A percentile compares a stretch with the other conserved stretches of the same genome.
Conservation (phyloP, 2,797 vertebrate species). For the Pipistrellus kuhlii region DNA sequence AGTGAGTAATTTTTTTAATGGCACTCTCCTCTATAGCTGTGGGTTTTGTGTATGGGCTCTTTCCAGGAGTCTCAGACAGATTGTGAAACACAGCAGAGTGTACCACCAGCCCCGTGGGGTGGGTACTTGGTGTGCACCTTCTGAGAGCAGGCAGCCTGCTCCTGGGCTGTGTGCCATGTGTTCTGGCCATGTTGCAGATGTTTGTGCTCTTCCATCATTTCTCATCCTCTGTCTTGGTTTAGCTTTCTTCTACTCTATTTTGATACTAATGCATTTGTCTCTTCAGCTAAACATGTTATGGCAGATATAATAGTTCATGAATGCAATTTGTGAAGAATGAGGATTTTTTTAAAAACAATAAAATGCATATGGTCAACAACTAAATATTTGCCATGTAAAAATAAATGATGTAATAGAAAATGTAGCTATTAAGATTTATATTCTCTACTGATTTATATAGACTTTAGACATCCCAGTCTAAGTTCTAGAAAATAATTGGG, state of each 20-base stretch:
- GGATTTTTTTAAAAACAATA: constrained; percentile 1
- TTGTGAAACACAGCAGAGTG: neutral
- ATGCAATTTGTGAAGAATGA: constrained; percentile 19
- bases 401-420: constrained; percentile 16
- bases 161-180: neutral
- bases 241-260: neutral
- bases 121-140: neutral
- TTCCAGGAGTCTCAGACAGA: neutral
- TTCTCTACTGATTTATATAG: constrained; percentile 39
- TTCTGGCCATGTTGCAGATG: neutral
- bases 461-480: constrained; percentile 25
- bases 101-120: neutral
- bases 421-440: constrained; percentile 22
- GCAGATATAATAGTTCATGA: constrained; percentile 28
- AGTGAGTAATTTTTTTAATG: neutral
- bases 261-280: neutral
- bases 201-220: neutral
- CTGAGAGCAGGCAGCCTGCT: neutral
- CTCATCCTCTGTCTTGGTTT: neutral
- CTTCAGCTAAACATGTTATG: neutral
- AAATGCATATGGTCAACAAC: neutral
- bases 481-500: constrained; percentile 37
- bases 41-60: neutral
- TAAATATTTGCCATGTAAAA: no score
- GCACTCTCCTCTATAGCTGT: neutral